Evolutionary conservation across 2,888 invertebrate species (phyloP), one percentile per base, ranked within the genome.

Genomic region (Panorpa germanica): DNA sequence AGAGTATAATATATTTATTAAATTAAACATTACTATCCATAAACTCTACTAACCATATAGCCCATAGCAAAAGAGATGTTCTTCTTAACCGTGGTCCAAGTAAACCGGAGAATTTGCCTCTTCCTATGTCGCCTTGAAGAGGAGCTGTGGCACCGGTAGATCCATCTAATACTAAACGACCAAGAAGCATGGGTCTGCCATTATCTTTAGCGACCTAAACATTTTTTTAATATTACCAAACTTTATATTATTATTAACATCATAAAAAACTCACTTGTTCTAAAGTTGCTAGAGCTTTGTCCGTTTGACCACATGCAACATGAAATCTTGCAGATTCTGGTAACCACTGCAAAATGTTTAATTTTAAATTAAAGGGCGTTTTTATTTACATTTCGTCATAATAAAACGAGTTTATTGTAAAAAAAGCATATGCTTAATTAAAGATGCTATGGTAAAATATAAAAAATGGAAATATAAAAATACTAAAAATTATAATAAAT

Each of bases 281-380:
- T 31, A 93, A 55, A 2, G 85, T 90, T 33, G 69, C 68, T 33
- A 86, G 52, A 1, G 91, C 91, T 52, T 76, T 76, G 34, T 90
- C 86, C 4, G 77, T 70, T 46, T 81, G 74, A 2, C 91, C 91
- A 41, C 76, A 71, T 1, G 85, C 76, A 18, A 90, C 80, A 43
- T 86, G 77, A 52, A 66, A 93, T 35, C 88, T 63, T 1, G 88
- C 86, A 35, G 90, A 90, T 53, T 93, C 91, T 14, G 93, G 91
- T 31, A 93, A 55, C 88, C 90, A 93, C 86, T 86, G 52, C 28
- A 63, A 60, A 36, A 25, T 36, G 36, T 33, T n/a, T 10, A 11
- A 34, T 33, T 12, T 15, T 23, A 13, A 19, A 28, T 16, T 22
- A 14, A 15, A 11, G 17, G 10, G 14, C 20, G 7, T 25, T 4